Base-by-base conservation (phyloP, 2,888 invertebrate genomes). In the Strigamia maritima region DNA sequence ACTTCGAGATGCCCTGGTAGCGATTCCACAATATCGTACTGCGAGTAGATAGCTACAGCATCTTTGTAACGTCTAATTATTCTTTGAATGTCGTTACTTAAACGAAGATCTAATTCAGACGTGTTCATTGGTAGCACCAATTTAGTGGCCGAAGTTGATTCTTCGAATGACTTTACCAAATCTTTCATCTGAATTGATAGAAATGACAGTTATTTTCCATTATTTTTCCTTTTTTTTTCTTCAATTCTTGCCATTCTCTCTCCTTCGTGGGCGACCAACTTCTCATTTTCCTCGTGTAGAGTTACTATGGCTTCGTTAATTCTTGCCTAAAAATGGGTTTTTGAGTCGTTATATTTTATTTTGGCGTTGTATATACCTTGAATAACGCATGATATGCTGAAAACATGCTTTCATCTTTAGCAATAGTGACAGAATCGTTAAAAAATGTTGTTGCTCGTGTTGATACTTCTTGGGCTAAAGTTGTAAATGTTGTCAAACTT, bases 1-100 rank as follows among this genome's bases (percentile, higher is more conserved):
- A 26, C 31, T 14, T 75, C 26, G 10, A 49, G 16, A 12, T 75
- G n/a, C 31, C 80, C 81, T 19, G 54, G 76, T n/a, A 24, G 14
- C 54, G 76, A 81, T 12, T 79, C 80, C 10, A 38, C 78, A 35
- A 80, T 75, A 10, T 54, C n/a, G n/a, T 49, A 24, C 16, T 80
- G 76, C 14, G 38, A 40, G 7, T 26, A 70, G 14, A 22, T 10
- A 4, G 70, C 60, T 38, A 81, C 40, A 76, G 75, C 65, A 40
- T 26, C 16, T 79, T 38, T 31, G 54, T 54, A 22, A 19, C 4
- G 8, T 79, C 10, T 14, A 12, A 26, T 75, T 78, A 77, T 7
- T 10, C 24, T 12, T 65, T 74, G 28, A 79, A 40, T 26, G 65
- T 28, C 7, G 49, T 6, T 2, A n/a, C 8, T 14, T n/a, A 49